Evolutionary conservation across 2,113 vertebrate genomes (phyloP).

Genomic region (Rhombomys opimus): DNA sequence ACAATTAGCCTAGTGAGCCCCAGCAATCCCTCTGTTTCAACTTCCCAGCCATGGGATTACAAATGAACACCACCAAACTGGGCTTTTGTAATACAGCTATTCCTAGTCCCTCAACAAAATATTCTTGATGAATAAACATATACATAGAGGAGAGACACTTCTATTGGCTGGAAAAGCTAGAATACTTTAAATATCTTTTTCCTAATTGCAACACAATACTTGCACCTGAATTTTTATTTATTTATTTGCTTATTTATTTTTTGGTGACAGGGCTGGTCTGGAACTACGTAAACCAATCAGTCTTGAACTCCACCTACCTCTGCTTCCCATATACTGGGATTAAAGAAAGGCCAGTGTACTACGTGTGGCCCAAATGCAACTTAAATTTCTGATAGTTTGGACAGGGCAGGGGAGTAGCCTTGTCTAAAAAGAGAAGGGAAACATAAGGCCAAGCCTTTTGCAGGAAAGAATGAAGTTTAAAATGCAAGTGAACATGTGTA

Average conservation of each 20-base stretch:
- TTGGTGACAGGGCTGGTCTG: not conserved
- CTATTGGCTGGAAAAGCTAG: not conserved
- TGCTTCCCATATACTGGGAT: not conserved
- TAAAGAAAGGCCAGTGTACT: not conserved
- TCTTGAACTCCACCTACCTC: not conserved
- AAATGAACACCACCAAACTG: not conserved
- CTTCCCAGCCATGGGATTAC: not conserved
- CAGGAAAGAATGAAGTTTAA: not conserved
- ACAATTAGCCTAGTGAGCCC: not conserved
- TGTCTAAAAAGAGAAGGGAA: not conserved
- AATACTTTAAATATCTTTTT: not conserved
- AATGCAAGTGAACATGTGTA: constrained; percentile 36
- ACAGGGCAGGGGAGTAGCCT: not conserved
- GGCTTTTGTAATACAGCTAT: not conserved
- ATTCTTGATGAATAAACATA: not conserved
- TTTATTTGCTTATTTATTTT: not conserved
- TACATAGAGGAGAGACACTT: not conserved
- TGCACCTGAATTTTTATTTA: not conserved
- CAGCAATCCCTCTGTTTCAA: not conserved
- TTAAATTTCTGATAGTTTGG: not conserved
- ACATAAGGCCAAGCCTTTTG: not conserved
- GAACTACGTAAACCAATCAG: not conserved
- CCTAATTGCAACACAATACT: not conserved
- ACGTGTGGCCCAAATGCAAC: not conserved
- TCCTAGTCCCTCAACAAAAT: not conserved